phyloP scores from a whole-genome alignment of 2,888 invertebrate genomes.

The Torymus texanus region DNA sequence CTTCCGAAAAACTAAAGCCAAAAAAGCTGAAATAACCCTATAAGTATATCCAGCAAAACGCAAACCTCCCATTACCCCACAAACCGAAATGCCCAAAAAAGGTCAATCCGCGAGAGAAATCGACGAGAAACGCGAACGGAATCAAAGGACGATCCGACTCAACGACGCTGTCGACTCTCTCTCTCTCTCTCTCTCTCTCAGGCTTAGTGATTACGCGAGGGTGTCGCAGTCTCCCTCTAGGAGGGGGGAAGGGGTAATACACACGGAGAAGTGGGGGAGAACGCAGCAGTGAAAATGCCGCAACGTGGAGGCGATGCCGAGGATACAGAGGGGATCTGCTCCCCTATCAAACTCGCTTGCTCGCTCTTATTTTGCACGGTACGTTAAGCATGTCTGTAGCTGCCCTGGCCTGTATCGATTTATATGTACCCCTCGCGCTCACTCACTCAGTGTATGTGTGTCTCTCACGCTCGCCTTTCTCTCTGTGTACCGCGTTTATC shows the following conservation, averaged over 20 bases:
- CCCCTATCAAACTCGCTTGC: background rate
- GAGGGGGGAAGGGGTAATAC: background rate
- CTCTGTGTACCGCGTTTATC: conserved; percentile 1
- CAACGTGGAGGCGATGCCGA: conserved; percentile 6
- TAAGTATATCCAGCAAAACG: no score
- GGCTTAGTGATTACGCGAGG: conserved; percentile 7
- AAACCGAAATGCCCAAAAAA: no score
- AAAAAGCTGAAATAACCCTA: no score
- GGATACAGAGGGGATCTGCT: background rate
- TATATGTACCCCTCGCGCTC: background rate
- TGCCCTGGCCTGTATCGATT: conserved; percentile 3
- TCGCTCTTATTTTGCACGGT: conserved; percentile 23
- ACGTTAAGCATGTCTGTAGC: conserved; percentile 3
- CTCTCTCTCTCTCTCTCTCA: no score
- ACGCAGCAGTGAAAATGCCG: conserved; percentile 30
- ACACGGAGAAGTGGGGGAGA: background rate
- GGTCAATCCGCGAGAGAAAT: no score
- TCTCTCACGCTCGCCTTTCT: background rate
- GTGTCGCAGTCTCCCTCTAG: background rate
- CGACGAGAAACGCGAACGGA: no score
- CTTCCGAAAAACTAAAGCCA: no score
- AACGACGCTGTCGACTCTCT: no score
- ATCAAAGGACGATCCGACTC: no score
- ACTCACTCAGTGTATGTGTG: no score
- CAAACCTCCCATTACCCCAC: no score